Conservation (phyloP, 2,113 vertebrate genomes). For the Hippocampus guttulatus region DNA sequence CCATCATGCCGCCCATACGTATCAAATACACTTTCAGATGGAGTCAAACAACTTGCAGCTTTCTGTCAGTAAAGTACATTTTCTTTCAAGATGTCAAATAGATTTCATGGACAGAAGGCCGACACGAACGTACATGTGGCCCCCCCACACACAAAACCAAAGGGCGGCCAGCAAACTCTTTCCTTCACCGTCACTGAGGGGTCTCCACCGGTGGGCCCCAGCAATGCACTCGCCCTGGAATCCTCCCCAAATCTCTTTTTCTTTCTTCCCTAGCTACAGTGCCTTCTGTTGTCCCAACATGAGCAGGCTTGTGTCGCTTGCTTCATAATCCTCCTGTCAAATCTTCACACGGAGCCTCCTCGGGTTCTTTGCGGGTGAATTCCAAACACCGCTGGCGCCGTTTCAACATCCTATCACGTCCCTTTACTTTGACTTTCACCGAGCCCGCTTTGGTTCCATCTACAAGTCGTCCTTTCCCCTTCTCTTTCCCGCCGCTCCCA, state of each 20-base stretch:
- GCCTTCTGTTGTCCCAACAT: constrained; percentile 1
- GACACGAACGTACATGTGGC: constrained; percentile 15
- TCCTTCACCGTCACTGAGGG: constrained; percentile 26
- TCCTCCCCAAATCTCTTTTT: constrained; percentile 13
- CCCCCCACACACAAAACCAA: constrained; percentile 17
- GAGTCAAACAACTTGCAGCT: neutral
- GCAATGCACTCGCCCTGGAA: neutral
- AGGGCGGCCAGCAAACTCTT: constrained; percentile 37
- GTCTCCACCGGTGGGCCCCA: constrained; percentile 11
- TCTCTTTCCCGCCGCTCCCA: constrained; percentile 5
- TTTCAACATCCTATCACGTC: constrained; percentile 28
- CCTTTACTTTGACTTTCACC: constrained; percentile 10
- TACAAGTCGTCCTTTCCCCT: neutral
- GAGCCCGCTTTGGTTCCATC: neutral
- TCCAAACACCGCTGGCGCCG: constrained; percentile 11
- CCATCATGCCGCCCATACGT: neutral
- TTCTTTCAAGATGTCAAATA: neutral
- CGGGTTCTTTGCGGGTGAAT: neutral
- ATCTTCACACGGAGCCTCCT: neutral
- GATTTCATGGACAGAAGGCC: no score
- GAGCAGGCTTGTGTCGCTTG: constrained; percentile 4
- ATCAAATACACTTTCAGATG: neutral
- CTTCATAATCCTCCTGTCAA: constrained; percentile 20
- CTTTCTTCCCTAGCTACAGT: neutral
- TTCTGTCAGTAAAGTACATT: neutral